Conservation (phyloP, 2,888 invertebrate genomes). For the Monopis laevigella region DNA sequence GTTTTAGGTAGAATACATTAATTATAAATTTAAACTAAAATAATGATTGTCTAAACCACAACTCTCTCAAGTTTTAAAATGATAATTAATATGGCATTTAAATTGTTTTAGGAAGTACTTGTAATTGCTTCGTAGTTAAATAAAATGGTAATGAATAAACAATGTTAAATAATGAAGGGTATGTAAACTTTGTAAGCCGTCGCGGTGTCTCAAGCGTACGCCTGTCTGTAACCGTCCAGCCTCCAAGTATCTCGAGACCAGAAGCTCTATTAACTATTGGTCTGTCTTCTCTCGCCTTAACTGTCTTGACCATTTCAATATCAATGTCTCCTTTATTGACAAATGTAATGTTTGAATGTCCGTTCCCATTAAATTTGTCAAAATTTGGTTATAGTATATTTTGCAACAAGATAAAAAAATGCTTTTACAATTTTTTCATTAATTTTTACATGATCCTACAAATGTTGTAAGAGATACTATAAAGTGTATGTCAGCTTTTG, state of each 20-base stretch:
- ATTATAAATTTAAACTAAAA: background rate
- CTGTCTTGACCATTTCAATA: background rate
- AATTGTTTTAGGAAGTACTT: too few species aligned
- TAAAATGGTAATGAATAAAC: background rate
- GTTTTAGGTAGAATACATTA: constrained; percentile 1
- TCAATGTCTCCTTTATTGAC: too few species aligned
- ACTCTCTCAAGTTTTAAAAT: constrained; percentile 32
- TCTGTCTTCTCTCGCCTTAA: constrained; percentile 35
- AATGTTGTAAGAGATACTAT: background rate
- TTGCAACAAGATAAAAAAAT: too few species aligned
- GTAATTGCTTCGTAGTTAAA: background rate
- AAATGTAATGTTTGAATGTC: too few species aligned
- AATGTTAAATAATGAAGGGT: background rate
- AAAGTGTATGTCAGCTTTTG: background rate
- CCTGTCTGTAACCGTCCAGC: constrained; percentile 29
- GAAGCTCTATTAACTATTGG: constrained; percentile 41
- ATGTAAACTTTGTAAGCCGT: constrained; percentile 4
- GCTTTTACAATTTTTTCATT: too few species aligned
- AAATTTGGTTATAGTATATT: too few species aligned
- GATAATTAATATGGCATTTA: too few species aligned
- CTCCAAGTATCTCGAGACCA: constrained; percentile 58
- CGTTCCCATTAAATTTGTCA: too few species aligned
- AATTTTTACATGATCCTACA: too few species aligned
- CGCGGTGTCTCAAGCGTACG: background rate
- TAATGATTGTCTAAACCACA: constrained; percentile 27